These are phyloP conservation scores for Coelopa frigida DNA, from an alignment of 1,140 invertebrate genomes.

Conservation along the genomic window DNA sequence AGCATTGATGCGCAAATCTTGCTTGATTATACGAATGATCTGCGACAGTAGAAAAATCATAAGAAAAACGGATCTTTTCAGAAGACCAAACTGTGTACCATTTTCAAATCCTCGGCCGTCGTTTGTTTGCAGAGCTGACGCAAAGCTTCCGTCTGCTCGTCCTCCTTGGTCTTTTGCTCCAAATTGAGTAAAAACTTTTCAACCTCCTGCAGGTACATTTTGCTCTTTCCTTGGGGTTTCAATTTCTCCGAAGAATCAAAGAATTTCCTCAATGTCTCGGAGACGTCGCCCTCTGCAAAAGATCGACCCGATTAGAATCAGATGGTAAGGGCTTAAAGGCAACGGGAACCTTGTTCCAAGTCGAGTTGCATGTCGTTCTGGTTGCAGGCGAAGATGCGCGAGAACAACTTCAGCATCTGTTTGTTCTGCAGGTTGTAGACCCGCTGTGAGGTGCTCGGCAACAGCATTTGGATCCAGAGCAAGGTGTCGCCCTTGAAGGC, in stretches of 20 bases:
- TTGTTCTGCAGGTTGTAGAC: conserved; percentile 91
- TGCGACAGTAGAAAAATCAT: conserved; percentile 5
- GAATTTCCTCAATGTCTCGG: conserved; percentile 76
- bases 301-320: too few species aligned
- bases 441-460: conserved; percentile 73
- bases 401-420: conserved; percentile 83
- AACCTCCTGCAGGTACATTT: conserved; percentile 68
- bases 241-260: conserved; percentile 60
- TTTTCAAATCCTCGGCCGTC: conserved; percentile 77
- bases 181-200: conserved; percentile 68
- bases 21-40: conserved; percentile 79
- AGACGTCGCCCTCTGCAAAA: conserved; percentile 65
- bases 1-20: conserved; percentile 85
- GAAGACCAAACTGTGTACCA: conserved; percentile 33
- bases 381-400: conserved; percentile 65
- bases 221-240: conserved; percentile 60
- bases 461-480: conserved; percentile 77
- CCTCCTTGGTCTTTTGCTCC: conserved; percentile 73
- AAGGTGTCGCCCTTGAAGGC: conserved; percentile 69
- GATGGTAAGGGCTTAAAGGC: not conserved
- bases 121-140: conserved; percentile 67
- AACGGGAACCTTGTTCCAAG: conserved; percentile 57
- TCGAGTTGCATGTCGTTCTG: conserved; percentile 77
- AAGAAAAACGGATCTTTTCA: not conserved
- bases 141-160: conserved; percentile 75